Conservation (phyloP, 2,797 vertebrate species). For the Cichlasoma orientale region DNA sequence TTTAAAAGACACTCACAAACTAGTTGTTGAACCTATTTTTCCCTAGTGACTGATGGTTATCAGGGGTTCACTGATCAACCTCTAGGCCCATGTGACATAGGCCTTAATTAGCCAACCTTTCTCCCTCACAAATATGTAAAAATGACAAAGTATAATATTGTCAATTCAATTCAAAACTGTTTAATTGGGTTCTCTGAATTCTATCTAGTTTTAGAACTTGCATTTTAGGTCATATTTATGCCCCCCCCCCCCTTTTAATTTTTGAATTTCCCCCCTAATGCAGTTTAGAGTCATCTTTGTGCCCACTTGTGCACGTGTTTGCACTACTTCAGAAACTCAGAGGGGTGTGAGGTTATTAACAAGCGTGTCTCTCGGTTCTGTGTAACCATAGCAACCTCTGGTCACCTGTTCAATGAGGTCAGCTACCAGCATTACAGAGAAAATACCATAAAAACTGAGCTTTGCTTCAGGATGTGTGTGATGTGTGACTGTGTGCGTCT, state of each 20-base stretch:
- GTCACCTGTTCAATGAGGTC: constrained; percentile 41
- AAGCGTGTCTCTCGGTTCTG: constrained; percentile 7
- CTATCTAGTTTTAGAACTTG: background rate
- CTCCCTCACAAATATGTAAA: background rate
- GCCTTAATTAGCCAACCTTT: background rate
- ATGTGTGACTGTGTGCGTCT: background rate
- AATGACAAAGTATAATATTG: background rate
- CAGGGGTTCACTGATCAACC: too few relatives aligned
- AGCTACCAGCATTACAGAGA: constrained; percentile 8
- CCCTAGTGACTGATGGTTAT: too few relatives aligned
- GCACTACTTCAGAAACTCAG: constrained; percentile 4
- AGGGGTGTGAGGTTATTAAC: constrained; percentile 23
- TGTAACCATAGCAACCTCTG: constrained; percentile 55
- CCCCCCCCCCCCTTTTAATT: background rate
- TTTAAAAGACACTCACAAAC: too few relatives aligned
- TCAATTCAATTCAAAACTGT: background rate
- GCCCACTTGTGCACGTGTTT: background rate
- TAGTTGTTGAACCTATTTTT: too few relatives aligned
- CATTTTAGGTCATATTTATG: background rate
- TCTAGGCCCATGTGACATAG: background rate
- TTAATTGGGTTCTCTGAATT: background rate
- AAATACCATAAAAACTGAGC: constrained; percentile 29
- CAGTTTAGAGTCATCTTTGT: background rate
- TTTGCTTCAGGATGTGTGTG: background rate
- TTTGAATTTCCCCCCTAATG: background rate